Conservation (phyloP, 2,888 invertebrate species). For the Nowickia ferox region DNA sequence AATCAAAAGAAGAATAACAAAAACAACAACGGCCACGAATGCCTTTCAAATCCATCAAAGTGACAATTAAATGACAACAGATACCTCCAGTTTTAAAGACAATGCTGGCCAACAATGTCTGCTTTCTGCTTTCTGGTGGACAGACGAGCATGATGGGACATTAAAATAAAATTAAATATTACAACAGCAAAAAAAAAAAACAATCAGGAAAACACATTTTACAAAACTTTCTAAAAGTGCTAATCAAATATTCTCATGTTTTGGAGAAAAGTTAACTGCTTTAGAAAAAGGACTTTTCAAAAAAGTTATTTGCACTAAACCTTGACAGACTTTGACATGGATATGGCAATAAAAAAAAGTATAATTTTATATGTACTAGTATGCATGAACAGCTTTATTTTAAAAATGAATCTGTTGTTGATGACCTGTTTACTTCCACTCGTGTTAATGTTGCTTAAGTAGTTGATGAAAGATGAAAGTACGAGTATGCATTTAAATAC, state of each 20-base stretch:
- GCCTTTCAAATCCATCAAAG: slow-evolving; percentile 66
- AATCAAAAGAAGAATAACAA: background rate
- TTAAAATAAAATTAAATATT: background rate
- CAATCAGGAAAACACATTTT: slow-evolving; percentile 30
- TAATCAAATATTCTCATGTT: slow-evolving; percentile 68
- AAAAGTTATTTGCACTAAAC: slow-evolving; percentile 54
- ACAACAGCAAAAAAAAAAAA: background rate
- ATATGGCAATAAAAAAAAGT: slow-evolving; percentile 64
- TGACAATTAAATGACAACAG: slow-evolving; percentile 68
- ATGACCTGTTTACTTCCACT: slow-evolving; percentile 67
- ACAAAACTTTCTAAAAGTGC: slow-evolving; percentile 48
- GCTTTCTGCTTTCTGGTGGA: slow-evolving; percentile 25
- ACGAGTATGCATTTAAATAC: too few species aligned
- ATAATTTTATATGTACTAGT: background rate
- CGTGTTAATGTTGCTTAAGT: slow-evolving; percentile 63
- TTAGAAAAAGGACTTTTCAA: slow-evolving; percentile 14
- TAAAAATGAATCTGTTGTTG: slow-evolving; percentile 57
- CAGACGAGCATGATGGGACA: slow-evolving; percentile 23
- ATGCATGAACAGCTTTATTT: slow-evolving; percentile 18
- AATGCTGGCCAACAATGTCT: slow-evolving; percentile 13
- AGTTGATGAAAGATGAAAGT: slow-evolving; percentile 58
- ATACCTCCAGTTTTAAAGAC: slow-evolving; percentile 20
- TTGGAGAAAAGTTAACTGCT: slow-evolving; percentile 24
- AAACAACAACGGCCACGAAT: slow-evolving; percentile 10
- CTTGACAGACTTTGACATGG: slow-evolving; percentile 74